Evolutionary conservation across 2,797 vertebrate species (phyloP), one percentile per base, ranked within the genome.

Genomic region (Phoxinus dragarum): DNA sequence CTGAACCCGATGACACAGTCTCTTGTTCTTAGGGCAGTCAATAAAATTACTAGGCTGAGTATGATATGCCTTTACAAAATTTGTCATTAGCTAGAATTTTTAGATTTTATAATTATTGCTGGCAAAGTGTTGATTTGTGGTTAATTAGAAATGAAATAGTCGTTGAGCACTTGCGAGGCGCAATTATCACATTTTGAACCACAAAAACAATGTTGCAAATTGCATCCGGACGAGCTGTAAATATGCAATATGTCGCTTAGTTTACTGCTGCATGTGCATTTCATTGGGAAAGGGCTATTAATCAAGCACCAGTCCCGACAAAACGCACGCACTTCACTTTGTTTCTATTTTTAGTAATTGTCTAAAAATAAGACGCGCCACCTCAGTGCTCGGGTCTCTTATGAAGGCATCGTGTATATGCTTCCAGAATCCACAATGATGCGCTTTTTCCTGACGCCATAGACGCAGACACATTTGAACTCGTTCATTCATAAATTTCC

Each of bases 391-490:
- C 54, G 67, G 76, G 77, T 64, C 76, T 88, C 86, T 86, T 77
- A 81, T 87, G 87, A 87, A 86, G 78, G 85, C 81, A 81, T 84
- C 82, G 77, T 74, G 89, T 76, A 66, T 38, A 76, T 80, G 85
- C 73, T 81, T 82, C 74, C 66, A 89, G 82, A 77, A 89, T 86
- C 82, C 52, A 72, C 73, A 80, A 84, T 68, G 84, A 75, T 83
- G 84, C 69, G 84, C 77, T 81, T 73, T 75, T 66, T 52, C 44
- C 52, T 88, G 86, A 87, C 87, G 67, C 78, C 52, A 81, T 42
- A 64, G 69, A 81, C 84, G 81, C 87, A 84, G 79, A 85, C 85
- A 92, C 92, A 92, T 93, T 93, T 93, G 92, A 92, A 90, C 90
- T 90, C 91, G 54, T 88, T 80, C 89, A 90, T 90, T 90, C 89